Percentiles rank a stretch among this genome's conserved stretches.
phyloP scores from a whole-genome alignment of 2,888 invertebrate genomes.

The Xylota segnis region DNA sequence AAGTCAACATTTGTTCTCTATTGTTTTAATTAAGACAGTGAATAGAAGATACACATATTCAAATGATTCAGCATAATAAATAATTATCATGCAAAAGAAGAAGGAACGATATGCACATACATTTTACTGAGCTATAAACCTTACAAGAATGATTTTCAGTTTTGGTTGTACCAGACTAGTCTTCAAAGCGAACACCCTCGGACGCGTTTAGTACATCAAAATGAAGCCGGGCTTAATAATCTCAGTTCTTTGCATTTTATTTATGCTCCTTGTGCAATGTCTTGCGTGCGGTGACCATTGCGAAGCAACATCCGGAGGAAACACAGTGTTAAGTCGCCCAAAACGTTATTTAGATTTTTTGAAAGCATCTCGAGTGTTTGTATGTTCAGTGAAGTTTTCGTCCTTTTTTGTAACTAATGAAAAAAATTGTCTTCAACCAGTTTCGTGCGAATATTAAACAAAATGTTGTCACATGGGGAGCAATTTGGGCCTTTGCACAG shows the following conservation, averaged over 20 bases:
- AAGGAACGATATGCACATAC: not conserved
- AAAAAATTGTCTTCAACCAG: conserved; percentile 82
- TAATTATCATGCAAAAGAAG: not conserved
- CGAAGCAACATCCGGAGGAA: too few species aligned
- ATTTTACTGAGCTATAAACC: not conserved
- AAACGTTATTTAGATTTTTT: too few species aligned
- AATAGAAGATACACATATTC: not conserved
- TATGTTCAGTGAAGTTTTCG: too few species aligned
- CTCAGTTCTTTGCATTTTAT: not conserved
- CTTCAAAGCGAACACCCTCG: not conserved
- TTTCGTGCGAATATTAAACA: conserved; percentile 89
- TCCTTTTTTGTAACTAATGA: too few species aligned
- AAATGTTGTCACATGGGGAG: conserved; percentile 87
- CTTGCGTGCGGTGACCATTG: not conserved
- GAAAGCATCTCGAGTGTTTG: too few species aligned
- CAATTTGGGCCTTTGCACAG: conserved; percentile 88
- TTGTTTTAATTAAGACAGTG: not conserved
- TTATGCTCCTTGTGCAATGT: not conserved
- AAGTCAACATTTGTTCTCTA: not conserved
- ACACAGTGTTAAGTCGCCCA: too few species aligned
- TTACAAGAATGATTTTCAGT: not conserved
- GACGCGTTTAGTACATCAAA: not conserved
- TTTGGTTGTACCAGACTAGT: not conserved
- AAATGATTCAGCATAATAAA: not conserved
- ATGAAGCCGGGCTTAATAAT: conserved; percentile 25